These are phyloP conservation scores for Dione vanillae DNA, from an alignment of 2,888 invertebrate species.

Conservation along the genomic window DNA sequence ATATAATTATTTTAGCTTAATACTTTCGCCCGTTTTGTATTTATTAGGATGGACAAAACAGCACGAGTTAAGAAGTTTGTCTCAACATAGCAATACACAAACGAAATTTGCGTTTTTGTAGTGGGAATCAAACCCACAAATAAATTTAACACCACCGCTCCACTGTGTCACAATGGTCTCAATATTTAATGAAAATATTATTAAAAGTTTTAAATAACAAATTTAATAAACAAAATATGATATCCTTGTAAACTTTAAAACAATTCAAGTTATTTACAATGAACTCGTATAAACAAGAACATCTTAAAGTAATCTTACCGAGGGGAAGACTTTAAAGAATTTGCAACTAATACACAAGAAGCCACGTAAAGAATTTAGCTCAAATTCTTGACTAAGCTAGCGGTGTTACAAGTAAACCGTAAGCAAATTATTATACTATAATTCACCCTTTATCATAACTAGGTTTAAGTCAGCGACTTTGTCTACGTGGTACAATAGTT, in stretches of 20 bases:
- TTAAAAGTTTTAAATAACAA: neutral
- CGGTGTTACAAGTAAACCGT: conserved; percentile 33
- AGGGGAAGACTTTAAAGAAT: conserved; percentile 32
- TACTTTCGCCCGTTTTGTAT: too few relatives aligned
- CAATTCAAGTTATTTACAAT: conserved; percentile 16
- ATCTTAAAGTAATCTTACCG: conserved; percentile 31
- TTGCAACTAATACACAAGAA: conserved; percentile 32
- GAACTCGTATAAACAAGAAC: conserved; percentile 22
- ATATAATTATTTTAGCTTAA: too few relatives aligned
- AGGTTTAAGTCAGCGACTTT: neutral
- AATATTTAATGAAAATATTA: too few relatives aligned
- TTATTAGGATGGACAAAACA: too few relatives aligned
- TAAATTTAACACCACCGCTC: too few relatives aligned
- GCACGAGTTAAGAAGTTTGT: too few relatives aligned
- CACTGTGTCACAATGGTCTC: too few relatives aligned
- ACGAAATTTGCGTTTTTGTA: too few relatives aligned
- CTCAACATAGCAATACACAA: too few relatives aligned
- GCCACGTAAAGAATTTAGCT: conserved; percentile 35
- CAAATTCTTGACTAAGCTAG: conserved; percentile 32
- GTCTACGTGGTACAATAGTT: too few relatives aligned
- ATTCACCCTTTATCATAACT: neutral
- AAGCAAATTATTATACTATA: conserved; percentile 13
- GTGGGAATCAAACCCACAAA: too few relatives aligned
- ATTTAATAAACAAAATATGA: neutral
- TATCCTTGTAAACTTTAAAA: neutral